Evolutionary conservation across 2,888 invertebrate genomes (phyloP).

Genomic region (Drosophila kanekoi): DNA sequence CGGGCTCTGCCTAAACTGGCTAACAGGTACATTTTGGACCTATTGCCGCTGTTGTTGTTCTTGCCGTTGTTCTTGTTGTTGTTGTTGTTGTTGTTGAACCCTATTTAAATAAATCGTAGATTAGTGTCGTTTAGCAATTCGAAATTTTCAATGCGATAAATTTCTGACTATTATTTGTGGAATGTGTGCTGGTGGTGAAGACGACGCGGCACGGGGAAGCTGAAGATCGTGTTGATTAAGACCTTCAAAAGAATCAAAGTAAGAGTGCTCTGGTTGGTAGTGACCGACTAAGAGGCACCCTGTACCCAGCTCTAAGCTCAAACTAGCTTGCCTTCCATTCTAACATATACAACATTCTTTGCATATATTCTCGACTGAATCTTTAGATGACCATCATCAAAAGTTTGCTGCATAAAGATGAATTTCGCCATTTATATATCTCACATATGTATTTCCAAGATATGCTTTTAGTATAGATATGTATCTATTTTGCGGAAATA

Average conservation of each 20-base stretch:
- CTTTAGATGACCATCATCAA: no score
- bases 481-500: no score
- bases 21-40: slow-evolving; percentile 56
- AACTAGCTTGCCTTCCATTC: not conserved
- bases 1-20: slow-evolving; percentile 35
- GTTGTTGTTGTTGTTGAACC: slow-evolving; percentile 19
- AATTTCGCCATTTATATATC: no score
- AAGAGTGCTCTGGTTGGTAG: not conserved
- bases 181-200: slow-evolving; percentile 26
- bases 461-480: no score
- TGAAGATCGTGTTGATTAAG: slow-evolving; percentile 48
- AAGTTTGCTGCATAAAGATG: no score
- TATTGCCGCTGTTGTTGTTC: slow-evolving; percentile 17
- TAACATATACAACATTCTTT: no score
- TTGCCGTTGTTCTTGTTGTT: slow-evolving; percentile 20
- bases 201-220: not conserved
- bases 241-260: slow-evolving; percentile 34
- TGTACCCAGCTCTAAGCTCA: not conserved
- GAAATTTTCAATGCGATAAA: slow-evolving; percentile 45
- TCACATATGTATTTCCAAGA: no score
- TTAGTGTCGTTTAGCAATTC: slow-evolving; percentile 79
- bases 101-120: slow-evolving; percentile 76
- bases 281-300: not conserved
- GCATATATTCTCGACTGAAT: no score
- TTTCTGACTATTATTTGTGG: slow-evolving; percentile 37